These are phyloP conservation scores for Leptinotarsa rubiginosa DNA, from an alignment of 2,888 invertebrate genomes.

Conservation along the genomic window DNA sequence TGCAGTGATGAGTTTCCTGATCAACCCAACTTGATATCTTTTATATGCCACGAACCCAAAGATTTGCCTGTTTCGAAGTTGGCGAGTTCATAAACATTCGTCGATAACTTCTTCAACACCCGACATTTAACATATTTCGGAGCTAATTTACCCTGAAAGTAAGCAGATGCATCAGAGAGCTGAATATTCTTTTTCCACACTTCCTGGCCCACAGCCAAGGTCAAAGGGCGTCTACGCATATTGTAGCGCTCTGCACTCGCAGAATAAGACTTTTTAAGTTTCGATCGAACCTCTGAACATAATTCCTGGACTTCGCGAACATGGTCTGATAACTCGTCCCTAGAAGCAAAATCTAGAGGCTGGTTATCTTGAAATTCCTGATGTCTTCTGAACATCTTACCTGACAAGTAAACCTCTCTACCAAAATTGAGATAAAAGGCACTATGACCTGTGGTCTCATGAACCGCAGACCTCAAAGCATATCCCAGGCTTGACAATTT, in stretches of 20 bases:
- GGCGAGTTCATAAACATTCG: slow-evolving; percentile 16
- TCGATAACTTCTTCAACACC: slow-evolving; percentile 9
- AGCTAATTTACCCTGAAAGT: slow-evolving; percentile 3
- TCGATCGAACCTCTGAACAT: neutral
- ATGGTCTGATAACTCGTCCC: slow-evolving; percentile 1
- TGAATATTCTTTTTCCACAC: slow-evolving; percentile 18
- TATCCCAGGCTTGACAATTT: neutral
- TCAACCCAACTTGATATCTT: too few species aligned
- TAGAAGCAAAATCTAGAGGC: neutral
- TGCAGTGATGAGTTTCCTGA: too few species aligned
- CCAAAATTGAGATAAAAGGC: neutral
- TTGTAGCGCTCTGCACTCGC: slow-evolving; percentile 10
- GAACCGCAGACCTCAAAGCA: slow-evolving; percentile 9
- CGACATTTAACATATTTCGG: slow-evolving; percentile 9
- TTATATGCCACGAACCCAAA: too few species aligned
- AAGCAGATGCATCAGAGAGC: slow-evolving; percentile 1
- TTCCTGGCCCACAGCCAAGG: neutral
- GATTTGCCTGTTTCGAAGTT: neutral
- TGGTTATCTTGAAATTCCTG: slow-evolving; percentile 6
- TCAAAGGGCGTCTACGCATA: slow-evolving; percentile 16
- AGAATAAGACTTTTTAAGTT: slow-evolving; percentile 5
- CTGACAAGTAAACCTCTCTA: neutral
- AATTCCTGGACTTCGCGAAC: slow-evolving; percentile 5
- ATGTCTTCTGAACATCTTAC: neutral
- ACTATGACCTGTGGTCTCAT: slow-evolving; percentile 1